Percentiles rank a stretch among this genome's conserved stretches.
Conservation (phyloP, 2,888 invertebrate species). For the Hydropsyche betteni region DNA sequence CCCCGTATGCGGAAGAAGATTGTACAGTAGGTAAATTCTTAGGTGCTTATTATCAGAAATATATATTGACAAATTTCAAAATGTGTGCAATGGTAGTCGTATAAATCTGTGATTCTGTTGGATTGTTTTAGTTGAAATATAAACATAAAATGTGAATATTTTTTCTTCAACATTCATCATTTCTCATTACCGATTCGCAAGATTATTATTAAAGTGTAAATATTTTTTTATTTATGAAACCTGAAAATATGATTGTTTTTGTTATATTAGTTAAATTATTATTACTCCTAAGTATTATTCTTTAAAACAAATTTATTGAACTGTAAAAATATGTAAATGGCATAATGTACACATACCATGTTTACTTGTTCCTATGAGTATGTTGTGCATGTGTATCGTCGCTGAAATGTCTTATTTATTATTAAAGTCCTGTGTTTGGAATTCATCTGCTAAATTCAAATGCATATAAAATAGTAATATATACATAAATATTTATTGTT, state of each 20-base stretch:
- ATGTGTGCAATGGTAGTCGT: slow-evolving; percentile 50
- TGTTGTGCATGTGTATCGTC: slow-evolving; percentile 5
- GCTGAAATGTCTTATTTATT: neutral
- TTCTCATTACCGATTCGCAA: neutral
- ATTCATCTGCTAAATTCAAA: no score
- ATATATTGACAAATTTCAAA: slow-evolving; percentile 44
- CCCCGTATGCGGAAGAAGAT: slow-evolving; percentile 25
- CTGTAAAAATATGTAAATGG: slow-evolving; percentile 27
- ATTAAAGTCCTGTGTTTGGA: neutral
- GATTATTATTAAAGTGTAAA: slow-evolving; percentile 7
- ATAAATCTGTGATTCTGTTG: slow-evolving; percentile 51
- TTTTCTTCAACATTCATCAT: slow-evolving; percentile 16
- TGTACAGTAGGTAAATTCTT: slow-evolving; percentile 50
- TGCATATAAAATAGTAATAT: no score
- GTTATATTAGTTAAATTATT: slow-evolving; percentile 1
- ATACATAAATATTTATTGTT: no score
- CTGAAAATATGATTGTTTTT: neutral
- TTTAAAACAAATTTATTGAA: slow-evolving; percentile 9
- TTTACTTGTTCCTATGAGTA: slow-evolving; percentile 16
- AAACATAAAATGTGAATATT: slow-evolving; percentile 47
- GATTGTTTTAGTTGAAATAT: slow-evolving; percentile 45
- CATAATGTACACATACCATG: slow-evolving; percentile 18
- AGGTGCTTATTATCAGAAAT: slow-evolving; percentile 50
- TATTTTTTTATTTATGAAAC: neutral
- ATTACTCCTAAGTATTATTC: neutral